Evolutionary conservation across 2,888 invertebrate genomes (phyloP).

Genomic region (Pammene aurita): DNA sequence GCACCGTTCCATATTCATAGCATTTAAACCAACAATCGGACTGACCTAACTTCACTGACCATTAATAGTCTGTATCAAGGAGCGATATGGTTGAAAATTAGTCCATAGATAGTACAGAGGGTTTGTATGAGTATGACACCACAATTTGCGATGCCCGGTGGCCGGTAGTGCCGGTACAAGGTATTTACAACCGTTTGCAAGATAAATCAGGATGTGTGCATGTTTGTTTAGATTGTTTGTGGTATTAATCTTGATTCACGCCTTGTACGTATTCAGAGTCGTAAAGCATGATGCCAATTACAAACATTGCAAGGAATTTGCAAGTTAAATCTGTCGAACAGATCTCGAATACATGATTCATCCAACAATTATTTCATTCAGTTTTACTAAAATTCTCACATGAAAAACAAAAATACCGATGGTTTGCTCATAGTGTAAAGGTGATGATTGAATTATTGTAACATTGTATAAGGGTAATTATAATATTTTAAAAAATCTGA

Average conservation of each 20-base stretch:
- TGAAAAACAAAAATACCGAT: no score
- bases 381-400: no score
- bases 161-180: slow-evolving; percentile 13
- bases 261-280: background rate
- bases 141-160: slow-evolving; percentile 1
- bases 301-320: background rate
- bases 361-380: no score
- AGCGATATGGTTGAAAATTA: background rate
- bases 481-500: no score
- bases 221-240: slow-evolving; percentile 8
- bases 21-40: slow-evolving; percentile 17
- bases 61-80: background rate
- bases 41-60: background rate
- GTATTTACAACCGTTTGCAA: slow-evolving; percentile 22
- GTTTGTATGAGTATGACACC: slow-evolving; percentile 14
- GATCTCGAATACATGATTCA: no score
- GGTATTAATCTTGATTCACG: background rate
- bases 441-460: no score
- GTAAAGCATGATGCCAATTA: background rate
- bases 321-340: no score
- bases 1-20: slow-evolving; percentile 20
- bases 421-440: no score
- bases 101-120: background rate
- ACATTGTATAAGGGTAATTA: no score
- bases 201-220: slow-evolving; percentile 11